These are phyloP conservation scores for Papilio aristodemus DNA, from an alignment of 1,140 invertebrate species.

Conservation along the genomic window DNA sequence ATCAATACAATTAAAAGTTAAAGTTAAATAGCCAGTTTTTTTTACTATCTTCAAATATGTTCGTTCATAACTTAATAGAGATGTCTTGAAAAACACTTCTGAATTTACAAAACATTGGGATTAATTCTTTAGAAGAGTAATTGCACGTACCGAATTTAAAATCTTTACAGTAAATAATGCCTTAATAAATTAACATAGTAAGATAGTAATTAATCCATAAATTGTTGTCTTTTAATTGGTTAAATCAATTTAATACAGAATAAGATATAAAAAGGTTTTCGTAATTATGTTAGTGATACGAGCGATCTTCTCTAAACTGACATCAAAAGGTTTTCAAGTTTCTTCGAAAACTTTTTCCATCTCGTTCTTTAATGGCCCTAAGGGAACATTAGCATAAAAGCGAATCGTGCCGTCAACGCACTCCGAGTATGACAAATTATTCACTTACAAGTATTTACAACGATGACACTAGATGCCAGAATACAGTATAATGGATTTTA, in stretches of 20 bases:
- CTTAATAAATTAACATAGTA: neutral
- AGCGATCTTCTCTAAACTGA: constrained; percentile 18
- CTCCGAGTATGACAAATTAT: constrained; percentile 73
- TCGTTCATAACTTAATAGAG: too few relatives aligned
- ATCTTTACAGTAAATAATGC: neutral
- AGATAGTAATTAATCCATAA: neutral
- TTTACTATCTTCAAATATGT: too few relatives aligned
- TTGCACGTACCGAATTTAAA: too few relatives aligned
- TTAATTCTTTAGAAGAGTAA: too few relatives aligned
- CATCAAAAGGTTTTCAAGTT: constrained; percentile 42
- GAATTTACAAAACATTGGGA: too few relatives aligned
- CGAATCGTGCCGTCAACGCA: constrained; percentile 65
- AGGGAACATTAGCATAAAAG: constrained; percentile 65
- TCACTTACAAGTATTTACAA: constrained; percentile 53
- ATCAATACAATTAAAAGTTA: too few relatives aligned
- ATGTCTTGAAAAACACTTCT: too few relatives aligned
- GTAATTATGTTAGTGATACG: neutral
- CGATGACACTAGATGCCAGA: constrained; percentile 27
- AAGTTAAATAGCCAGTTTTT: too few relatives aligned
- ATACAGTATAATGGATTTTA: constrained; percentile 35
- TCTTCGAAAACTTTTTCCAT: constrained; percentile 44
- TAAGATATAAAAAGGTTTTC: neutral
- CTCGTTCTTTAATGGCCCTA: constrained; percentile 38
- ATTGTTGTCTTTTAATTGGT: neutral
- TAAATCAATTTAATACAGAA: neutral